Evolutionary conservation across 2,113 vertebrate genomes (phyloP).

Genomic region (Hippoglossus stenolepis): DNA sequence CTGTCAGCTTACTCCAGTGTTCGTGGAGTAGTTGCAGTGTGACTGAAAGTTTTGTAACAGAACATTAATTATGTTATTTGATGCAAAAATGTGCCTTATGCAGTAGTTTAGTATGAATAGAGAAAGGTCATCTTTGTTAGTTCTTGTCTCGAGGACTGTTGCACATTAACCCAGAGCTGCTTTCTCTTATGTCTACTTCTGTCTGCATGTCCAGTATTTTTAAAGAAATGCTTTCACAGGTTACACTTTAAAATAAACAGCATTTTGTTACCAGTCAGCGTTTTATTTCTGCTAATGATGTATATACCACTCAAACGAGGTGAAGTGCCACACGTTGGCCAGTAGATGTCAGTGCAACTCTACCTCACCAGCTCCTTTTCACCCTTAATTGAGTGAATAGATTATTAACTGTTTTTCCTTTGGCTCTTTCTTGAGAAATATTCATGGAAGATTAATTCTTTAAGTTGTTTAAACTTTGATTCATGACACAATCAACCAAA

Average conservation of each 20-base stretch:
- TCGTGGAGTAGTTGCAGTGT: conserved; percentile 23
- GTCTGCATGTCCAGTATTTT: conserved; percentile 57
- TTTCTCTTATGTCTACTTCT: conserved; percentile 37
- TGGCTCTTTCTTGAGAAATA: no score
- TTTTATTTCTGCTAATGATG: conserved; percentile 1
- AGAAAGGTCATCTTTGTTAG: conserved; percentile 30
- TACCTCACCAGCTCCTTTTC: background rate
- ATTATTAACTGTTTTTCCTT: no score
- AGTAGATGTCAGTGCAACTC: conserved; percentile 60
- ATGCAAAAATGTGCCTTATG: conserved; percentile 70
- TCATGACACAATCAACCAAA: no score
- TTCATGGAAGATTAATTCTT: background rate
- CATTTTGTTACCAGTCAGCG: conserved; percentile 31
- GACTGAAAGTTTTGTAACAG: conserved; percentile 24
- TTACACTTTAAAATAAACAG: conserved; percentile 64
- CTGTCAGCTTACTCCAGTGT: conserved; percentile 4
- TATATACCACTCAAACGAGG: background rate
- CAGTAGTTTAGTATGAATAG: conserved; percentile 19
- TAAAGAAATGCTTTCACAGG: conserved; percentile 49
- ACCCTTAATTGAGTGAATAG: background rate
- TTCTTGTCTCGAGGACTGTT: conserved; percentile 53
- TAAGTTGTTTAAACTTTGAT: no score
- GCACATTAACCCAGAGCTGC: conserved; percentile 64
- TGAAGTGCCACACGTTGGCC: conserved; percentile 43
- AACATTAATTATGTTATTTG: conserved; percentile 15